These are phyloP conservation scores for Trichogramma evanescens DNA, from an alignment of 2,888 invertebrate genomes.

Conservation along the genomic window DNA sequence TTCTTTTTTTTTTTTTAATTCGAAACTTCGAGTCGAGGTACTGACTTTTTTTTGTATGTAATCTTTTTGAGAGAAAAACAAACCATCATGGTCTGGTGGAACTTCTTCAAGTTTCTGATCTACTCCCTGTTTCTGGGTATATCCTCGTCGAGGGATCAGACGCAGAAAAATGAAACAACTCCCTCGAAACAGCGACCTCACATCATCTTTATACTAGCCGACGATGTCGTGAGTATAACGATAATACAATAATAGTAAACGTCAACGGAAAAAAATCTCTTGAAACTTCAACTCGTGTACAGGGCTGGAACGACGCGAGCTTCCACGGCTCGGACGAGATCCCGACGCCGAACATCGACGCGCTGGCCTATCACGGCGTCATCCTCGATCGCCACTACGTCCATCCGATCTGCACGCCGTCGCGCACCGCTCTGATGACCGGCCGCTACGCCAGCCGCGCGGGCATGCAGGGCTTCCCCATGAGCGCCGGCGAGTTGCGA, in stretches of 20 bases:
- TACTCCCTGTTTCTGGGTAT: too few relatives aligned
- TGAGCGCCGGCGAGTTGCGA: conserved; percentile 48
- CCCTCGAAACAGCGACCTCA: conserved; percentile 37
- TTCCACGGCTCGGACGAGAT: conserved; percentile 83
- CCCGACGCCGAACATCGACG: conserved; percentile 83
- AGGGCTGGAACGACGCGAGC: conserved; percentile 88
- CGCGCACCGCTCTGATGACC: conserved; percentile 71
- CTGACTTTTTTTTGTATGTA: too few relatives aligned
- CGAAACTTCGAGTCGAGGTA: too few relatives aligned
- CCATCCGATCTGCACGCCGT: conserved; percentile 77
- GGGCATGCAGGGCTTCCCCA: conserved; percentile 53
- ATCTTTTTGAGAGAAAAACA: too few relatives aligned
- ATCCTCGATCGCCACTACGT: conserved; percentile 80
- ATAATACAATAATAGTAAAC: too few relatives aligned
- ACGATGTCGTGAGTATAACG: conserved; percentile 43
- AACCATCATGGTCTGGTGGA: too few relatives aligned
- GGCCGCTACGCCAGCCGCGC: conserved; percentile 77
- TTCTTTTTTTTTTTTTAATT: too few relatives aligned
- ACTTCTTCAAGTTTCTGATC: too few relatives aligned
- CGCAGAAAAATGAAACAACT: too few relatives aligned
- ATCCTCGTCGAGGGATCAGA: too few relatives aligned
- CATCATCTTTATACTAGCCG: conserved; percentile 52
- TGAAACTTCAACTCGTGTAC: too few relatives aligned
- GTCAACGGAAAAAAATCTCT: neutral
- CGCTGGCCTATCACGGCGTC: conserved; percentile 73